Base-by-base conservation (phyloP, 2,113 vertebrate genomes). In the Oncorhynchus gorbuscha region DNA sequence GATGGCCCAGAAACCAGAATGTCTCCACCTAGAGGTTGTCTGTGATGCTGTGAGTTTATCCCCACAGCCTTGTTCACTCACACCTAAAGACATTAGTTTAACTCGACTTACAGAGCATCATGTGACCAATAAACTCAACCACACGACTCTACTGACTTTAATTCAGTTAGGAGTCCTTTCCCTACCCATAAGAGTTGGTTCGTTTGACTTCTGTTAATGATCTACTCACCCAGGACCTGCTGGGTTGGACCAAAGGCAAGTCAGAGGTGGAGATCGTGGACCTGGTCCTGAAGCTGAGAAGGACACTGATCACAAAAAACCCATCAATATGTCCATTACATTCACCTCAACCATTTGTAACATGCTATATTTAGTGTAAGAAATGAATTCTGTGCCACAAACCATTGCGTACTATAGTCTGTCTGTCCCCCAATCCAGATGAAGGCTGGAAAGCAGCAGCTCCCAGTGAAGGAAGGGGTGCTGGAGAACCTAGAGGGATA, bases 231-330 rank as follows among this genome's bases (percentile, higher is more conserved):
- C 71, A 99, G 98, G 94, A 98, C 85, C 92, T 99, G 0, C 76
- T 93, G 80, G 86, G 89, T 12, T 99, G 97, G 97, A 95, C 96
- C 87, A 94, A 92, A 89, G 97, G 96, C 89, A 98, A 97, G 87
- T 98, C 97, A 0, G 97, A 99, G 80, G 97, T 98, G 81, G 97
- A 99, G 79, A 93, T 95, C 0, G 97, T 99, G 3, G 97, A 99
- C 80, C 89, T 99, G 78, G 91, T 98, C 65, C 91, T 98, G 79
- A 98, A 99, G 84, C 94, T 99, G 3, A 91, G 92, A 1, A 97
- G 99, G 84, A 98, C 98, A 86, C 88, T 98, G 94, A 97, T 98
- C 74, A 89, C 89, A 79, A 79, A 9, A 45, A 26, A 30, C 13
- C n/a, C 13, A 55, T 55, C 49, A 45, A 9, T 45, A 45, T 62